Evolutionary conservation across 2,113 vertebrate genomes (phyloP).

Genomic region (Eidolon helvum): DNA sequence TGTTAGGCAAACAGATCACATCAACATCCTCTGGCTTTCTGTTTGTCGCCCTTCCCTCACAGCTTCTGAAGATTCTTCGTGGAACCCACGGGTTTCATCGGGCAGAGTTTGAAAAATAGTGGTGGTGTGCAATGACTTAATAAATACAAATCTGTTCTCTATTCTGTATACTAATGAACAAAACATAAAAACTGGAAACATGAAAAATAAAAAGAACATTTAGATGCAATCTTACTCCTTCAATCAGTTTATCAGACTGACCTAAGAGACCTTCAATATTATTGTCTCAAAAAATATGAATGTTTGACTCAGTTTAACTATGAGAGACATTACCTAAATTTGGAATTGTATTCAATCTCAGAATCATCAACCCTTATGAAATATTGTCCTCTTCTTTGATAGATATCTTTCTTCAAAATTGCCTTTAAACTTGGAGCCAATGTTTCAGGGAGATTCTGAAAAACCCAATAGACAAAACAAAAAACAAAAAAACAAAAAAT

Average conservation of each 20-base stretch:
- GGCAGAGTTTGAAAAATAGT: background rate
- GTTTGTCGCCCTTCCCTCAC: too few relatives aligned
- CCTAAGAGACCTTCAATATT: background rate
- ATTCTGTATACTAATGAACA: background rate
- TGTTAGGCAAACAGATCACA: background rate
- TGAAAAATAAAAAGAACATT: background rate
- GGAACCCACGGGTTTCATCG: background rate
- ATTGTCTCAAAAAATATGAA: background rate
- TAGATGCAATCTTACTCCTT: background rate
- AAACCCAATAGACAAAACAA: background rate
- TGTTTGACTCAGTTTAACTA: background rate
- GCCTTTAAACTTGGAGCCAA: slow-evolving; percentile 75
- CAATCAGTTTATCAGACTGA: background rate
- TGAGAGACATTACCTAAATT: slow-evolving; percentile 79
- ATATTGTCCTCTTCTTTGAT: slow-evolving; percentile 66
- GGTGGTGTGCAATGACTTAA: background rate
- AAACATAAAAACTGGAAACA: background rate
- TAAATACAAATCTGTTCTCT: background rate
- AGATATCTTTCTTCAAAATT: slow-evolving; percentile 78
- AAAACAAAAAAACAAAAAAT: background rate
- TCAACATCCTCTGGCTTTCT: background rate
- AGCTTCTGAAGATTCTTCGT: background rate
- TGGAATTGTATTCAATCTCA: slow-evolving; percentile 80
- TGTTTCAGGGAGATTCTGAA: slow-evolving; percentile 78
- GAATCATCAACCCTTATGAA: slow-evolving; percentile 73